Base-by-base conservation (phyloP, 2,113 vertebrate species). In the Pygoscelis adeliae region DNA sequence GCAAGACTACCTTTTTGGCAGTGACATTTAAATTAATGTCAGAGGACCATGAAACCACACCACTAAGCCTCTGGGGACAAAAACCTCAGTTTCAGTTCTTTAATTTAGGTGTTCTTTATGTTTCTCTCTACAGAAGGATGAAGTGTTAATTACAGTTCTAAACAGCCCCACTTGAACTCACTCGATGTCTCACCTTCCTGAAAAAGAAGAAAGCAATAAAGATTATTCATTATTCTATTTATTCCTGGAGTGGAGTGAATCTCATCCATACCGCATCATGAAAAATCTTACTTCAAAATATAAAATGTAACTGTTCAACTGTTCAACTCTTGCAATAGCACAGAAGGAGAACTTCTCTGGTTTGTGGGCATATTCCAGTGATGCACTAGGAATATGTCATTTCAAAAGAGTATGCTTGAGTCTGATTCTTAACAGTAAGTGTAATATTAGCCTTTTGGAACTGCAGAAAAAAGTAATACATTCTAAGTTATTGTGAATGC, bases 1-100 rank as follows among this genome's bases (percentile, higher is more conserved):
- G 85, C 84, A 95, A 90, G 63, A 77, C 83, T 96, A 96, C 89
- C 76, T 95, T 95, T 95, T 74, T 62, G 32, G 67, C 63, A 94
- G 9, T 83, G 47, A 95, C 89, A 92, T 94, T 92, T 86, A 97
- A 96, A 95, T 92, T 95, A 90, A 81, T 42, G 71, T 78, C 93
- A 96, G 80, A 96, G n/a, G 55, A 92, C 71, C 83, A 81, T 32
- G 53, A 94, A 96, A 89, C 80, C 76, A 58, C 59, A 94, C 19
- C 55, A 87, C 55, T 87, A 87, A 82, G 89, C 67, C 83, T 84
- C 89, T 38, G 63, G 67, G 86, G 86, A 77, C 30, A 80, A 92
- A 92, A 44, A 0, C 4, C 58, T 80, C 59, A 20, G n/a, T 50
- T 81, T 81, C 83, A 87, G 46, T 80, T 92, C 62, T 92, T 97